Evolutionary conservation across 2,797 vertebrate genomes (phyloP).

Genomic region (Botia kubotai): DNA sequence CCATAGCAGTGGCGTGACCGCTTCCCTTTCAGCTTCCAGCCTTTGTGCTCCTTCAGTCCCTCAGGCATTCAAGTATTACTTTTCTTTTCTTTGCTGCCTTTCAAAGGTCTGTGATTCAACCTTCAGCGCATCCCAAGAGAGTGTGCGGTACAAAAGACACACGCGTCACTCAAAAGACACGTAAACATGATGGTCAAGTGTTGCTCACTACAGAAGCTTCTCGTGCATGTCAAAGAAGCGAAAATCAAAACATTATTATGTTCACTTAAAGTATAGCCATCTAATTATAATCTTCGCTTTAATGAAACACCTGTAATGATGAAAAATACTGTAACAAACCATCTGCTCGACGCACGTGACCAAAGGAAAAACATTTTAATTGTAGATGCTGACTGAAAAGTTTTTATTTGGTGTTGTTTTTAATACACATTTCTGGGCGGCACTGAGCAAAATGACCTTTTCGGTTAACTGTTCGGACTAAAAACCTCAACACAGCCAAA

Average conservation of each 20-base stretch:
- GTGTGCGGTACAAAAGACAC: conserved; percentile 8
- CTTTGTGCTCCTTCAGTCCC: conserved; percentile 36
- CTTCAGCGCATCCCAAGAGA: conserved; percentile 29
- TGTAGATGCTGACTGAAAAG: not conserved
- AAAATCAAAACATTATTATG: not conserved
- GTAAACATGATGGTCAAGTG: conserved; percentile 38
- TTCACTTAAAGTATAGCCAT: not conserved
- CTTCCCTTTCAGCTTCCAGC: conserved; percentile 58
- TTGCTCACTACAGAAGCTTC: conserved; percentile 2
- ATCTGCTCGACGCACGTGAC: not conserved
- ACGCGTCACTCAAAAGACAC: conserved; percentile 2
- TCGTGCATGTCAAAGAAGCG: not conserved
- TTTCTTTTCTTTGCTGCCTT: conserved; percentile 21
- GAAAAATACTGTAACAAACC: not conserved
- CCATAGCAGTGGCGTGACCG: conserved; percentile 54
- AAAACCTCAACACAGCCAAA: too few relatives aligned
- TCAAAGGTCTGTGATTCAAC: conserved; percentile 39
- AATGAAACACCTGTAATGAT: not conserved
- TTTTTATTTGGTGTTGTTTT: too few relatives aligned
- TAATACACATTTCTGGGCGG: too few relatives aligned
- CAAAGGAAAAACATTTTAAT: not conserved
- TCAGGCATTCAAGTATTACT: conserved; percentile 33
- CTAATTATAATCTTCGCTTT: not conserved
- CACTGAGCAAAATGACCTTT: too few relatives aligned
- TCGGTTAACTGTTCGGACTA: too few relatives aligned